phyloP scores from a whole-genome alignment of 2,888 invertebrate species.

The Andrena chrysosceles region DNA sequence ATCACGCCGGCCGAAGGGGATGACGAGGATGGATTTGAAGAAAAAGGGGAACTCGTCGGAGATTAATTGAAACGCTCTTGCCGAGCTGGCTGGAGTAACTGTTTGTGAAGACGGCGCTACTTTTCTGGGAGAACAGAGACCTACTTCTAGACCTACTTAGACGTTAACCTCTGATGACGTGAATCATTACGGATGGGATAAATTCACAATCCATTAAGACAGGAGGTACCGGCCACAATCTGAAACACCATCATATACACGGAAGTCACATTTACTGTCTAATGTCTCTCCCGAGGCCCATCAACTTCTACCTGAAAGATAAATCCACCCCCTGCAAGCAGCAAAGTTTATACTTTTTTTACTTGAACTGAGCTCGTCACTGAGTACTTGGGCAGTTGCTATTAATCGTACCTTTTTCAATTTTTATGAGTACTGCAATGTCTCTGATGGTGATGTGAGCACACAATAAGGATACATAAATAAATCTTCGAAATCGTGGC shows the following conservation, averaged over 20 bases:
- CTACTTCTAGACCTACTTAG: background rate
- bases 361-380: background rate
- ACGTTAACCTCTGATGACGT: slow-evolving; percentile 17
- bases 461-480: background rate
- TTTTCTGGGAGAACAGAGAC: background rate
- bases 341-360: background rate
- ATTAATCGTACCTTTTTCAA: too few relatives aligned
- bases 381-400: too few relatives aligned
- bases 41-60: slow-evolving; percentile 37
- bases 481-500: background rate
- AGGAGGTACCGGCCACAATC: background rate
- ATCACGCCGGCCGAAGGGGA: slow-evolving; percentile 50
- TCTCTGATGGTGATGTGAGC: too few relatives aligned
- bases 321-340: background rate
- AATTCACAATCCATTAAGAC: background rate
- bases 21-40: slow-evolving; percentile 57
- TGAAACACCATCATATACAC: background rate
- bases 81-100: slow-evolving; percentile 9
- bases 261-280: background rate
- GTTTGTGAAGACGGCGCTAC: slow-evolving; percentile 15
- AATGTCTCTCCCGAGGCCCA: background rate
- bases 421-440: too few relatives aligned
- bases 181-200: background rate
- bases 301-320: background rate
- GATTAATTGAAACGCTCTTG: slow-evolving; percentile 57